Conservation (phyloP, 2,797 vertebrate genomes). For the Pristis pectinata region DNA sequence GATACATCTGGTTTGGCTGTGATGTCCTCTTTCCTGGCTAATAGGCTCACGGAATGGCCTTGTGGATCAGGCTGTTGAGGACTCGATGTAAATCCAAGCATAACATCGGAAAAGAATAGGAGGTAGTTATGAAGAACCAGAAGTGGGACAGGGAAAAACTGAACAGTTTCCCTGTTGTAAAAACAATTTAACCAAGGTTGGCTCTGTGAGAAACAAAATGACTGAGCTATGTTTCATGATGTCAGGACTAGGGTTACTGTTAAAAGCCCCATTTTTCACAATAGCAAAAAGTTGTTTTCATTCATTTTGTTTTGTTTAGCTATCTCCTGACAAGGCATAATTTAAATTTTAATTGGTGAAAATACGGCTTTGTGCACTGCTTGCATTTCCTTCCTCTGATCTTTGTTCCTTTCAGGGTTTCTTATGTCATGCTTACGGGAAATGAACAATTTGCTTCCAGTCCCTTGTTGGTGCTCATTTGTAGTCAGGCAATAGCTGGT, state of each 20-base stretch:
- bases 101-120: neutral
- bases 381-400: neutral
- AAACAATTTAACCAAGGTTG: neutral
- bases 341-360: neutral
- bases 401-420: neutral
- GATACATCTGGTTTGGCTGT: neutral
- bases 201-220: neutral
- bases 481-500: neutral
- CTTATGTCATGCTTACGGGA: neutral
- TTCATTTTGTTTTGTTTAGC: neutral
- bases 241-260: neutral
- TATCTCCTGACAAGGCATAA: neutral
- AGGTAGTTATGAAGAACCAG: neutral
- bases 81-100: neutral
- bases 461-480: neutral
- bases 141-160: neutral
- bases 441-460: neutral
- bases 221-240: neutral
- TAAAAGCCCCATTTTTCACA: neutral
- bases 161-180: neutral
- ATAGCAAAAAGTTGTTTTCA: neutral
- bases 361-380: neutral
- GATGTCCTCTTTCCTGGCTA: neutral
- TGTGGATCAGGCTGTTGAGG: neutral
- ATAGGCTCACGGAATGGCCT: too few relatives aligned